A percentile compares a stretch with the other conserved stretches of the same genome.
phyloP scores from a whole-genome alignment of 1,140 invertebrate genomes.

The Brachionus koreanus region DNA sequence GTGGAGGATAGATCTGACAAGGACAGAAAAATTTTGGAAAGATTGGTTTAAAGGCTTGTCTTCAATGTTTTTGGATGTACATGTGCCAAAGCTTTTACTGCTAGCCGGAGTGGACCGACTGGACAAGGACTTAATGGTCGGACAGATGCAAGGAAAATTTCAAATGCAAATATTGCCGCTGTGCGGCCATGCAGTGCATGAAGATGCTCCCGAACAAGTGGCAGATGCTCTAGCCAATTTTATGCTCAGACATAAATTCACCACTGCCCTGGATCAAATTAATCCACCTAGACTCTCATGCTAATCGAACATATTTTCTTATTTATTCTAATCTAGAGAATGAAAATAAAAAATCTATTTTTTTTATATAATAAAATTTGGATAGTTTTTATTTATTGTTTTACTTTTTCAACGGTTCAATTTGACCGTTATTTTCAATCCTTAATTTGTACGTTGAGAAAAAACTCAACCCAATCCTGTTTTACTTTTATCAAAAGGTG shows the following conservation, averaged over 20 bases:
- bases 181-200: constrained; percentile 94
- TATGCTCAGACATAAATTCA: constrained; percentile 78
- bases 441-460: no score
- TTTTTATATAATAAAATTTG: not conserved
- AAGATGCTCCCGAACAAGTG: constrained; percentile 75
- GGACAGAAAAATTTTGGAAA: constrained; percentile 82
- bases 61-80: constrained; percentile 63
- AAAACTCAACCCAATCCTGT: no score
- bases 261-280: constrained; percentile 63
- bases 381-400: no score
- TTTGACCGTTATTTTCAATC: no score
- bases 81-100: constrained; percentile 72
- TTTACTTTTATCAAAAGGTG: no score
- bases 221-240: constrained; percentile 84
- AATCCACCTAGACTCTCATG: constrained; percentile 29
- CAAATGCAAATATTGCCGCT: constrained; percentile 92
- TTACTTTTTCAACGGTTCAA: no score
- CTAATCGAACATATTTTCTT: not conserved
- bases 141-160: constrained; percentile 99
- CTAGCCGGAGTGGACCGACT: constrained; percentile 88
- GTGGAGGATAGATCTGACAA: constrained; percentile 85
- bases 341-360: no score
- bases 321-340: not conserved
- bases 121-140: constrained; percentile 87
- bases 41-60: constrained; percentile 72